phyloP scores from a whole-genome alignment of 1,140 invertebrate genomes.

The Drosophila sulfurigaster region DNA sequence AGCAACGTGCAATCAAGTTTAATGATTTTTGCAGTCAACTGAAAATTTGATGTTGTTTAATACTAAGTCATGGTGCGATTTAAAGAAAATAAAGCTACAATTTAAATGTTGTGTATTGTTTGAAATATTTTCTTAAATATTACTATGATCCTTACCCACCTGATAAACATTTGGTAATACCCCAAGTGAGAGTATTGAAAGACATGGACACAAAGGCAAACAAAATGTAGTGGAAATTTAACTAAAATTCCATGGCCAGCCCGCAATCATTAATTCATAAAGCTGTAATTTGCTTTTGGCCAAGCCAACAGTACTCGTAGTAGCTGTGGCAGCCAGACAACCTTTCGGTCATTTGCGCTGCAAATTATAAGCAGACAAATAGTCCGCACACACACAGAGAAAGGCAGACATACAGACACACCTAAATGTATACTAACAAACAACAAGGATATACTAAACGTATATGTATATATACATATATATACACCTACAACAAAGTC shows the following conservation, averaged over 20 bases:
- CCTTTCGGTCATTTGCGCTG: constrained; percentile 66
- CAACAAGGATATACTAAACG: constrained; percentile 3
- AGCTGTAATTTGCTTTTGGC: constrained; percentile 65
- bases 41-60: background rate
- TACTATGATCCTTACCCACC: too few species aligned
- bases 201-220: constrained; percentile 13
- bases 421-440: constrained; percentile 3
- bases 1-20: constrained; percentile 26
- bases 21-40: background rate
- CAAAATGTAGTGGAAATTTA: constrained; percentile 38
- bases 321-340: constrained; percentile 32
- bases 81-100: too few species aligned
- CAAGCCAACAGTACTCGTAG: constrained; percentile 41
- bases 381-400: constrained; percentile 18
- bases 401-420: constrained; percentile 15
- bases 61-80: too few species aligned
- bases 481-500: constrained; percentile 44
- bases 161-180: background rate
- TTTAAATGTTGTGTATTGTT: background rate
- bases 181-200: constrained; percentile 1
- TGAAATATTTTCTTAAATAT: too few species aligned
- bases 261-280: constrained; percentile 68
- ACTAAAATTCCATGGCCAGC: constrained; percentile 35
- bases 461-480: constrained; percentile 18
- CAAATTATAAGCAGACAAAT: constrained; percentile 68